Base-by-base conservation (phyloP, 1,140 invertebrate genomes). In the Drosophila albomicans region DNA sequence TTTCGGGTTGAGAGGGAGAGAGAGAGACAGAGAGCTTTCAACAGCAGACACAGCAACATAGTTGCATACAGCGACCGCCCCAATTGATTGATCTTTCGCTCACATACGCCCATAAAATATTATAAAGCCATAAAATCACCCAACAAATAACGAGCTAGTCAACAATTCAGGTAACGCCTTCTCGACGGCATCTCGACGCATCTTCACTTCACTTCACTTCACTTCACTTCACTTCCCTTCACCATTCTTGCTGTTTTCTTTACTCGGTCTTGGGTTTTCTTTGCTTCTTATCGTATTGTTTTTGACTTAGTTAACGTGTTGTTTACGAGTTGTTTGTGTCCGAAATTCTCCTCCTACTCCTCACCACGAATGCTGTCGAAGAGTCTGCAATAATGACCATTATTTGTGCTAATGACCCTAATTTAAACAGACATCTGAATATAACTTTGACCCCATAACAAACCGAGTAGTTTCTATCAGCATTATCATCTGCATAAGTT, bases 41-140 rank as follows among this genome's bases (percentile, higher is more conserved):
- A 25, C 20, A 25, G 20, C 20, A 25, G 20, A 25, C 20, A 25
- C 20, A 25, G 65, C 56, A 81, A 81, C 86, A 86, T 74, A 89
- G 77, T 86, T 75, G 59, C 68, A 45, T 7, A 32, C 5, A 41
- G 13, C 16, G 7, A 38, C 32, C 30, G 49, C 20, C 48, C 48
- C 64, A 58, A 57, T 35, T 79, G 71, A 79, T 79, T 75, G 54
- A 66, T 67, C 61, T 58, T 20, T 6, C 13, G 51, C 7, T 51
- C 79, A 78, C 74, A 69, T 56, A 59, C 71, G 57, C 62, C 56
- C 65, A 84, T 78, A 52, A 69, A 72, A 41, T 54, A 82, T 79
- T 85, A 91, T 88, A 82, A 91, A 80, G 82, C 81, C 73, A 81
- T 91, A 90, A 86, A 61, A 65, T 45, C 54, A 70, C 72, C 51